phyloP scores from a whole-genome alignment of 2,888 invertebrate genomes.

The Cephus pygmeus region DNA sequence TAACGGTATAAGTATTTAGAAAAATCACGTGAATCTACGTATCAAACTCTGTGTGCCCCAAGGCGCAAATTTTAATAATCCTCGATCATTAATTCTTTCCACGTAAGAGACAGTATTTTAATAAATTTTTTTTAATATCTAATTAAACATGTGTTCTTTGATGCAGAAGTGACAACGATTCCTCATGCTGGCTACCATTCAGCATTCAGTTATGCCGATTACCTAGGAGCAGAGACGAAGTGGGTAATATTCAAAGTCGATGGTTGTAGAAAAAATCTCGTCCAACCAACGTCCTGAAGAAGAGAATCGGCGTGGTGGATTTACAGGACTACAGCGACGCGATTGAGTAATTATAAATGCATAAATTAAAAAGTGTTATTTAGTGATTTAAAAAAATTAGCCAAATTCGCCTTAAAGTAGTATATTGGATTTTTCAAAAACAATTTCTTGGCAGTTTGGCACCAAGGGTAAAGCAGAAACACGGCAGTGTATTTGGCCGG shows the following conservation, averaged over 20 bases:
- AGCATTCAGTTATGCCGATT: neutral
- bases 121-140: too few relatives aligned
- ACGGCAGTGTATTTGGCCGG: neutral
- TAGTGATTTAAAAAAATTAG: neutral
- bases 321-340: neutral
- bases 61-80: neutral
- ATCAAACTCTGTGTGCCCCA: neutral
- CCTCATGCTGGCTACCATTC: neutral
- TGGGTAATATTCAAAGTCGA: neutral
- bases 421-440: neutral
- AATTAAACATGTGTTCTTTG: neutral
- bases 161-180: neutral
- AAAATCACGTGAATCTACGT: neutral
- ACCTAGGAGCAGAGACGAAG: neutral
- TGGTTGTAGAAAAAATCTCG: neutral
- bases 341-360: neutral
- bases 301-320: neutral
- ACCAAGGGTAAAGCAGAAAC: neutral
- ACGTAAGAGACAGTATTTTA: neutral
- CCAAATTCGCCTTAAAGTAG: neutral
- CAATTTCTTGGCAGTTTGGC: neutral
- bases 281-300: neutral
- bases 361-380: neutral
- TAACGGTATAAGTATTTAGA: neutral
- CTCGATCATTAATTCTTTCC: neutral